Evolutionary conservation across 2,113 vertebrate genomes (phyloP).

Genomic region (Bos indicus): DNA sequence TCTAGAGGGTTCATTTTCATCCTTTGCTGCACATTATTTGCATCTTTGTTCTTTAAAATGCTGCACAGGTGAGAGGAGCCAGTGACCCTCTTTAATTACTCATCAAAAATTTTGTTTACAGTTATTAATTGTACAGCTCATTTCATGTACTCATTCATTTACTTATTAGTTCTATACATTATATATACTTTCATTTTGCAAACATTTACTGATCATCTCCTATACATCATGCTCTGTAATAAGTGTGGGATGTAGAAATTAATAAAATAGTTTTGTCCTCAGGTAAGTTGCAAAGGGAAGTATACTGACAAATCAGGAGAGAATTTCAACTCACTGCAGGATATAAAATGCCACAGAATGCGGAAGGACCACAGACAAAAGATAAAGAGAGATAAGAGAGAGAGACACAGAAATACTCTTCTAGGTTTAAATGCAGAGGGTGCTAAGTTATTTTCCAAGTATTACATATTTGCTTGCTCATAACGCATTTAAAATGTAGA

Average conservation of each 20-base stretch:
- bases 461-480: not conserved
- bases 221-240: not conserved
- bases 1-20: not conserved
- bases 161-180: not conserved
- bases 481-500: not conserved
- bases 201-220: not conserved
- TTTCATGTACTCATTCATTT: not conserved
- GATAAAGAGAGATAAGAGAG: not conserved
- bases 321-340: not conserved
- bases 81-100: not conserved
- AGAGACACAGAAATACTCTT: not conserved
- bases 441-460: not conserved
- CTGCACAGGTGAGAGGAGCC: not conserved
- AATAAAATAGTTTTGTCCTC: not conserved
- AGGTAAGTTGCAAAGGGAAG: not conserved
- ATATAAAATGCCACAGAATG: not conserved
- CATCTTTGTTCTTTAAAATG: not conserved
- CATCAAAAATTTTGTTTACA: not conserved
- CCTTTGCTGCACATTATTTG: not conserved
- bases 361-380: not conserved
- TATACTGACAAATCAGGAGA: not conserved
- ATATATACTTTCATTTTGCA: not conserved
- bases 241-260: not conserved
- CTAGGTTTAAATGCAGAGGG: not conserved
- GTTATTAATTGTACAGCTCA: not conserved